Evolutionary conservation across 2,888 invertebrate species (phyloP), one percentile per base, ranked within the genome.

Genomic region (Leucozona laternaria): DNA sequence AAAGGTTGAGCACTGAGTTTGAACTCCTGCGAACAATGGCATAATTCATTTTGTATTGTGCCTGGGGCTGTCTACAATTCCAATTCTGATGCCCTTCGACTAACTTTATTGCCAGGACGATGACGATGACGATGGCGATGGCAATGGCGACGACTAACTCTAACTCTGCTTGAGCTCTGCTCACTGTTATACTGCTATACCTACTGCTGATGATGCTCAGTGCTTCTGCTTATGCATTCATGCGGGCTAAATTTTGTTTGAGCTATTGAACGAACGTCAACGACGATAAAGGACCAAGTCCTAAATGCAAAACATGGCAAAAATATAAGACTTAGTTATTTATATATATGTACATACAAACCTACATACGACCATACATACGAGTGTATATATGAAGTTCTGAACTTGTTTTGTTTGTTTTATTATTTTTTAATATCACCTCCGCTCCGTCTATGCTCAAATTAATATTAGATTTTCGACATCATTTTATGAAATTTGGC

Each of bases 1-100:
- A 68, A 53, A 37, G 53, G 68, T 48, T 48, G 66, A 66, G 53
- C 10, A 68, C 34, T 37, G n/a, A 43, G 79, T 48, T 75, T 80
- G 68, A 68, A 75, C 68, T 53, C 50, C 75, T 75, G 34, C 50
- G 68, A 80, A 80, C 80, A 80, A 76, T 75, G 68, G 80, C 76
- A 80, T 80, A 80, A 80, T 76, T 80, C 76, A 80, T 76, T 80
- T 80, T 76, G 70, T 22, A 68, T 76, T 80, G 80, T 62, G 80
- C 80, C 80, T 76, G 28, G 20, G 76, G 80, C 70, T 76, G 80
- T 70, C 80, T 80, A 45, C 80, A 76, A 70, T 76, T 76, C 50
- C 76, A 68, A 75, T 68, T 75, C 60, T 68, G 79, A 60, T 75
- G 73, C 79, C 79, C 75, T 75, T 75, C 75, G 50, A 60, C 68